Base-by-base conservation (phyloP, 2,888 invertebrate species). In the Andrena fulva region DNA sequence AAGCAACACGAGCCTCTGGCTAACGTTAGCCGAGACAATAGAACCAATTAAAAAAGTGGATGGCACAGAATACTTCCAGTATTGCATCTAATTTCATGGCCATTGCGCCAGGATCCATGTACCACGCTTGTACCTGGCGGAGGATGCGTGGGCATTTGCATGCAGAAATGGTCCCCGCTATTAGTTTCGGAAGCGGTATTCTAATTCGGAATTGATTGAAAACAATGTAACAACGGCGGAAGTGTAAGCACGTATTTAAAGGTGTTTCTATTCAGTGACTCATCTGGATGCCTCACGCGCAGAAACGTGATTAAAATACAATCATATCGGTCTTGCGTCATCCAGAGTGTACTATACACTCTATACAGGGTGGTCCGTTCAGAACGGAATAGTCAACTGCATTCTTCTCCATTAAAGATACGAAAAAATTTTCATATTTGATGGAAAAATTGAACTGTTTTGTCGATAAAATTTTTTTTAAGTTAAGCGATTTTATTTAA, bases 81-180 rank as follows among this genome's bases (percentile, higher is more conserved):
- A 8, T 20, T 59, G 82, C 82, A 81, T 83, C 73, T 83, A n/a
- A 83, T 83, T 83, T 83, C 82, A 82, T 64, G 82, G 81, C 12
- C 66, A 24, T 29, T 48, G 76, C 76, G 16, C 70, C 62, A 48
- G 42, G 60, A 67, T 66, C 27, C 64, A 50, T 35, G 12, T 7
- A 66, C 66, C 50, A 42, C 50, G 52, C 42, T 64, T 35, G 31
- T n/a, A 48, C 27, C 16, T 48, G 16, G 31, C n/a, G 4, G n/a
- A 69, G 56, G 69, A 63, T 31, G 12, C 48, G 27, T 35, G 10
- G 20, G 20, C 33, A 66, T 62, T 67, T 70, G 31, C 67, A 68
- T 60, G 50, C 35, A 42, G 16, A 54, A 29, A 48, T 31, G 29
- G 20, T 42, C 24, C 6, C n/a, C 50, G 29, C n/a, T 20, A 60